phyloP scores from a whole-genome alignment of 2,797 vertebrate genomes.

The Acipenser oxyrinchus region DNA sequence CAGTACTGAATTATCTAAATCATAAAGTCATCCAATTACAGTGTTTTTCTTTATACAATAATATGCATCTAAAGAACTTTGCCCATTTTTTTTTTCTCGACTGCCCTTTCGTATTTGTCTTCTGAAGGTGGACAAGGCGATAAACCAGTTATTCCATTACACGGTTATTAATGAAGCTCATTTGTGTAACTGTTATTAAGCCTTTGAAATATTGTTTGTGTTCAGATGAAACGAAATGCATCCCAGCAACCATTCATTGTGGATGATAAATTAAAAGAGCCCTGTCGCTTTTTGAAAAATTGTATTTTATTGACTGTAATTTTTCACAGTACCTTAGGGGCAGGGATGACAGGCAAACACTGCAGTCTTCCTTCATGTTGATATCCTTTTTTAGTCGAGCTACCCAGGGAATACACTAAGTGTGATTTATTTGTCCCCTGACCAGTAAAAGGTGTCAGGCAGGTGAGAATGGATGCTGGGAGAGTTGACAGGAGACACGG shows the following conservation, averaged over 20 bases:
- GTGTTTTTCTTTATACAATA: too few species aligned
- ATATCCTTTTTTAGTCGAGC: slow-evolving; percentile 78
- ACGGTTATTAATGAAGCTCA: slow-evolving; percentile 83
- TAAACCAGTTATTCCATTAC: slow-evolving; percentile 85
- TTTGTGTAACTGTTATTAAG: slow-evolving; percentile 86
- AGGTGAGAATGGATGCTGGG: slow-evolving; percentile 80
- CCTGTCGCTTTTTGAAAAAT: slow-evolving; percentile 93
- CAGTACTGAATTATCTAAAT: too few species aligned
- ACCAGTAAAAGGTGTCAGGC: slow-evolving; percentile 79
- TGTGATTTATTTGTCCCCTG: slow-evolving; percentile 95
- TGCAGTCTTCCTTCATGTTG: slow-evolving; percentile 90
- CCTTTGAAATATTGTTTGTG: slow-evolving; percentile 78
- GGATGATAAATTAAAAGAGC: slow-evolving; percentile 86
- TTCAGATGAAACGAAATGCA: slow-evolving; percentile 78
- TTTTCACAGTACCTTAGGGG: slow-evolving; percentile 86
- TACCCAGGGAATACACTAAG: slow-evolving; percentile 80
- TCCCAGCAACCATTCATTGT: slow-evolving; percentile 82
- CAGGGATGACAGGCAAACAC: slow-evolving; percentile 81
- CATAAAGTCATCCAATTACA: too few species aligned
- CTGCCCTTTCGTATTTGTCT: too few species aligned
- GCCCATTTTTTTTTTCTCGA: too few species aligned
- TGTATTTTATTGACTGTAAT: slow-evolving; percentile 91
- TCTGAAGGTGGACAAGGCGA: slow-evolving; percentile 51
- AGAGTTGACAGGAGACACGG: slow-evolving; percentile 70
- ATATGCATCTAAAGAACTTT: too few species aligned